These are phyloP conservation scores for Latheticus oryzae DNA, from an alignment of 2,888 invertebrate genomes.

Conservation along the genomic window DNA sequence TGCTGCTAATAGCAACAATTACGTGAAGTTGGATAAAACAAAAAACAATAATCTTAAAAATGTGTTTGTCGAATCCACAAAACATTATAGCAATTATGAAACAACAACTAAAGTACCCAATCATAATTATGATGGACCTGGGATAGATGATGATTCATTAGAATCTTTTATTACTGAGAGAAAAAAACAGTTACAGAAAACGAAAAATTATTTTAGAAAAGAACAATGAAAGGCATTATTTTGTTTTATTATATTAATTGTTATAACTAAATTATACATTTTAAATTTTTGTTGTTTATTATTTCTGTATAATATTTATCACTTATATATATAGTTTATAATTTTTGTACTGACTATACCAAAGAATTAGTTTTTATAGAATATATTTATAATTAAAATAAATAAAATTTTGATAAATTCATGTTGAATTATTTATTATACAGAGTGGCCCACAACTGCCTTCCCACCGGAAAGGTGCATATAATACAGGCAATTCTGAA, in stretches of 20 bases:
- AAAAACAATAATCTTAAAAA: conserved; percentile 5
- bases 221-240: too few relatives aligned
- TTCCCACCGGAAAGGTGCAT: too few relatives aligned
- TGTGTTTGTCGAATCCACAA: conserved; percentile 24
- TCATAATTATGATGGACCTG: conserved; percentile 49
- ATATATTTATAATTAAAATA: too few relatives aligned
- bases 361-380: too few relatives aligned
- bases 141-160: conserved; percentile 33
- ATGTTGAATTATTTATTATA: too few relatives aligned
- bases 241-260: neutral
- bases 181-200: conserved; percentile 32
- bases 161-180: conserved; percentile 23
- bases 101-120: conserved; percentile 40
- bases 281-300: conserved; percentile 7
- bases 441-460: too few relatives aligned
- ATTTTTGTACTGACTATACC: conserved; percentile 34
- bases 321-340: conserved; percentile 6
- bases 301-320: conserved; percentile 25
- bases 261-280: neutral
- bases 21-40: conserved; percentile 18
- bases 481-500: too few relatives aligned
- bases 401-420: too few relatives aligned
- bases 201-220: conserved; percentile 14
- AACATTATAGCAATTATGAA: conserved; percentile 22
- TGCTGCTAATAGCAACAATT: conserved; percentile 31